These are phyloP conservation scores for Rhinoderma darwinii DNA, from an alignment of 2,113 vertebrate genomes.

Conservation along the genomic window DNA sequence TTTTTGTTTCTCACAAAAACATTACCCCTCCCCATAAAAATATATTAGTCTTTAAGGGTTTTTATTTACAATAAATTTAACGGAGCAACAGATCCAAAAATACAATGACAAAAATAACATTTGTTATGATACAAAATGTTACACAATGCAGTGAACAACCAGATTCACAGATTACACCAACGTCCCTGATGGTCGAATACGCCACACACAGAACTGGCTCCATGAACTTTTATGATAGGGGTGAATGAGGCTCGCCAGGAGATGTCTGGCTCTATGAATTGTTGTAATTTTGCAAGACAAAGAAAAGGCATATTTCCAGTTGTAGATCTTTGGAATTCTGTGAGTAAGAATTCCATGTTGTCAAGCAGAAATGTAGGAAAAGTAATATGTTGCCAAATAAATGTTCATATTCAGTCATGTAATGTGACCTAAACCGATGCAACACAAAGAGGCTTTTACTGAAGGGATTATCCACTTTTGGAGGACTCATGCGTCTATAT, in stretches of 20 bases:
- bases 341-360: background rate
- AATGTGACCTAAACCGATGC: background rate
- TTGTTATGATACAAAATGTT: background rate
- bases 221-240: background rate
- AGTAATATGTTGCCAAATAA: background rate
- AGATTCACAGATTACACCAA: background rate
- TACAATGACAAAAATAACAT: no score
- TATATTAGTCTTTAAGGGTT: no score
- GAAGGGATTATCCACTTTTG: background rate
- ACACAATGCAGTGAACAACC: background rate
- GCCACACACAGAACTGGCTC: background rate
- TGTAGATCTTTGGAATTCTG: slow-evolving; percentile 3
- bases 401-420: background rate
- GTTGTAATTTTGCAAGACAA: slow-evolving; percentile 16
- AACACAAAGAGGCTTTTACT: background rate
- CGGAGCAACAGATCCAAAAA: no score
- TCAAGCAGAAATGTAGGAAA: background rate
- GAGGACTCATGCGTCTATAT: no score
- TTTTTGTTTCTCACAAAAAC: no score
- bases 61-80: no score
- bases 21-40: no score
- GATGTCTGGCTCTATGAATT: slow-evolving; percentile 10
- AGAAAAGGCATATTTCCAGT: slow-evolving; percentile 13
- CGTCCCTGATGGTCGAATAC: background rate
- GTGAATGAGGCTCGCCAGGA: slow-evolving; percentile 7